phyloP scores from a whole-genome alignment of 2,797 vertebrate species.

The Cirrhinus molitorella region DNA sequence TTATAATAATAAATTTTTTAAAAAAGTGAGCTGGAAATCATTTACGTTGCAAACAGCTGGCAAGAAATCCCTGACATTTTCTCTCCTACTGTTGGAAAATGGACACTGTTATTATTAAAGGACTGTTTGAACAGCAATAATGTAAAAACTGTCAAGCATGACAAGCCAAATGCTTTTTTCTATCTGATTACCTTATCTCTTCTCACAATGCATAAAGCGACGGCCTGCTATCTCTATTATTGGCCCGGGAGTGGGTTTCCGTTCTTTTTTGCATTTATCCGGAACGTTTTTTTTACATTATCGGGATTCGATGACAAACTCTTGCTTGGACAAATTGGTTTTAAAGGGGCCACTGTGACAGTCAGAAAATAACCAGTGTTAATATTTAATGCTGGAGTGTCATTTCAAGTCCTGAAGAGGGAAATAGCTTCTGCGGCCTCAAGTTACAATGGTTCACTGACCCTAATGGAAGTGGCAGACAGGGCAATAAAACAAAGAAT shows the following conservation, averaged over 20 bases:
- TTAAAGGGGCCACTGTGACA: conserved; percentile 49
- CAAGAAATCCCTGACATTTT: conserved; percentile 10
- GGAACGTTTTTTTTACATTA: conserved; percentile 51
- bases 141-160: conserved; percentile 29
- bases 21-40: background rate
- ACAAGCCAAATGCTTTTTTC: conserved; percentile 31
- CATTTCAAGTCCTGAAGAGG: conserved; percentile 62
- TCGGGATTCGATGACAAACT: conserved; percentile 62
- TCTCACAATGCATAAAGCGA: conserved; percentile 18
- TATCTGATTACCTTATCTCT: conserved; percentile 46
- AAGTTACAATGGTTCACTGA: conserved; percentile 62
- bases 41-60: conserved; percentile 16
- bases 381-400: conserved; percentile 74
- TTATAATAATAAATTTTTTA: conserved; percentile 13
- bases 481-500: conserved; percentile 54
- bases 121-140: conserved; percentile 42
- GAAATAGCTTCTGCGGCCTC: conserved; percentile 63
- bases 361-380: conserved; percentile 64
- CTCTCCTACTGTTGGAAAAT: conserved; percentile 1
- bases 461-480: conserved; percentile 56
- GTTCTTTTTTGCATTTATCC: conserved; percentile 24
- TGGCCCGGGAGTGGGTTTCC: background rate
- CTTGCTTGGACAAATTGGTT: conserved; percentile 50
- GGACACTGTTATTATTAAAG: conserved; percentile 33
- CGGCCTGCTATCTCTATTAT: conserved; percentile 32